These are phyloP conservation scores for Drosophila aldrichi DNA, from an alignment of 2,888 invertebrate species.

Conservation along the genomic window DNA sequence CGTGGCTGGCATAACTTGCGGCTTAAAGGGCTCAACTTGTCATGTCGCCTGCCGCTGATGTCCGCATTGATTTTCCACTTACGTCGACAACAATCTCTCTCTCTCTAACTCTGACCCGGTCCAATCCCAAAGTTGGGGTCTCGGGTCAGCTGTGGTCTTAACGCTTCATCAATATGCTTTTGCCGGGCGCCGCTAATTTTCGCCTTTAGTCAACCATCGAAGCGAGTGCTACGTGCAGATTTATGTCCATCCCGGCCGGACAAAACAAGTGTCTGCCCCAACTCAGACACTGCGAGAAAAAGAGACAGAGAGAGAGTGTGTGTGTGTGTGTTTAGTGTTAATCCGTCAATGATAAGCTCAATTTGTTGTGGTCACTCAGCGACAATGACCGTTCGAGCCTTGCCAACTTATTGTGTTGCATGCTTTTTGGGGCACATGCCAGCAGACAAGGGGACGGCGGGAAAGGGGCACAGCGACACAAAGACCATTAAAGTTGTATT, in stretches of 20 bases:
- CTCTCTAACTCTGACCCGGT: conserved; percentile 28
- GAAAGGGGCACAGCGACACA: conserved; percentile 24
- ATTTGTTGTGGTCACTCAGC: conserved; percentile 80
- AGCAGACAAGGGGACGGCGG: neutral
- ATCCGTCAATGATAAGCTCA: conserved; percentile 83
- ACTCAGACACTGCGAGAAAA: neutral
- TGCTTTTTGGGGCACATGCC: conserved; percentile 38
- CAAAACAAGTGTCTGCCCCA: conserved; percentile 51
- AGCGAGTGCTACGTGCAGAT: conserved; percentile 70
- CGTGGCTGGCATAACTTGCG: conserved; percentile 81
- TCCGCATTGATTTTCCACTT: conserved; percentile 76
- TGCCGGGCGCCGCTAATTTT: conserved; percentile 71
- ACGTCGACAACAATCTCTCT: conserved; percentile 35
- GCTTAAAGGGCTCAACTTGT: conserved; percentile 83
- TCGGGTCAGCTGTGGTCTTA: conserved; percentile 62
- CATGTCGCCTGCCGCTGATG: conserved; percentile 77
- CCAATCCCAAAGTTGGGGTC: conserved; percentile 17
- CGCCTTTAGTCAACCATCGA: conserved; percentile 61
- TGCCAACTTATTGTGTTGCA: conserved; percentile 53
- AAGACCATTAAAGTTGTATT: conserved; percentile 73
- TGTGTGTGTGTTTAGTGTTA: conserved; percentile 76
- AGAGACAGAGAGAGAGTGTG: neutral
- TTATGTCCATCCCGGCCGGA: conserved; percentile 48
- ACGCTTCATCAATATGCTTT: conserved; percentile 79
- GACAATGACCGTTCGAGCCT: conserved; percentile 60